These are phyloP conservation scores for Thamnaconus septentrionalis DNA, from an alignment of 2,113 vertebrate genomes.

Conservation along the genomic window DNA sequence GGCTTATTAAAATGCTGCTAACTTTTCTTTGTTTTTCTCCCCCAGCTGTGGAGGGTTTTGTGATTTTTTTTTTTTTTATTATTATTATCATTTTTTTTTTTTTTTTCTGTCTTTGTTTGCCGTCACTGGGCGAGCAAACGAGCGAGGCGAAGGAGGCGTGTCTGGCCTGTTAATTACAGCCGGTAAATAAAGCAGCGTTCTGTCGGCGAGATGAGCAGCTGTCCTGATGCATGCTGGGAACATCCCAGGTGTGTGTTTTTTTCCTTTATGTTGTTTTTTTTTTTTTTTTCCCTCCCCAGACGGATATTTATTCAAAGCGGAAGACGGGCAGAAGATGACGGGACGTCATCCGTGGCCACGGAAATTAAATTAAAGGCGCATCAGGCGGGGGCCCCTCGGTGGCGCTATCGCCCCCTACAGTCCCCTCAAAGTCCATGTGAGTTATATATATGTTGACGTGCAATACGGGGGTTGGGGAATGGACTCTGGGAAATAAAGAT, in stretches of 20 bases:
- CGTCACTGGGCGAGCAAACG: background rate
- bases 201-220: constrained; percentile 58
- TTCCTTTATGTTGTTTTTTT: constrained; percentile 19
- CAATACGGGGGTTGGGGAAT: too few species aligned
- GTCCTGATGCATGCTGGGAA: constrained; percentile 30
- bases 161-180: constrained; percentile 50
- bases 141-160: background rate
- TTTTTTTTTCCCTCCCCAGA: background rate
- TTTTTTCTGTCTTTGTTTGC: background rate
- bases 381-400: constrained; percentile 1
- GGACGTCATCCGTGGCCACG: constrained; percentile 45
- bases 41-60: constrained; percentile 2
- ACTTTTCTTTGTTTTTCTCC: background rate
- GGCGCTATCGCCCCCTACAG: background rate
- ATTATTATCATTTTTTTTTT: too few species aligned
- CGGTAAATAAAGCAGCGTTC: constrained; percentile 57
- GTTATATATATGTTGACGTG: too few species aligned
- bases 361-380: constrained; percentile 10
- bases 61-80: background rate
- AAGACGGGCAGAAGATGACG: constrained; percentile 39
- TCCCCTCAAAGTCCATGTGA: background rate
- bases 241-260: constrained; percentile 36
- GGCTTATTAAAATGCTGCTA: background rate
- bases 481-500: too few species aligned
- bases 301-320: constrained; percentile 33